A percentile compares a stretch with the other conserved stretches of the same genome.
These are phyloP conservation scores for Lithophane semibrunnea DNA, from an alignment of 2,888 invertebrate species.

Conservation along the genomic window DNA sequence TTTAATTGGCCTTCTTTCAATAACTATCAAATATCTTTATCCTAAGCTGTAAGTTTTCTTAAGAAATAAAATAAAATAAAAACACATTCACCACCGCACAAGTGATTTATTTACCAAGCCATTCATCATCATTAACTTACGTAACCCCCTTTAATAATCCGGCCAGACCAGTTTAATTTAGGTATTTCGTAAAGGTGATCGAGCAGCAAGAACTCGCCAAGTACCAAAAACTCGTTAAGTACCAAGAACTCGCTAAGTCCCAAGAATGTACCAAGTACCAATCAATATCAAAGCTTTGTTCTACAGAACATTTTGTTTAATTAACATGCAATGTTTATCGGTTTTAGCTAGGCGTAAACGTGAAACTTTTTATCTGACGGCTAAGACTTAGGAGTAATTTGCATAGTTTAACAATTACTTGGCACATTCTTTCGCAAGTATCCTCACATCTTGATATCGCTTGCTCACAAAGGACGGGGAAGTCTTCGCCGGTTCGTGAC, in stretches of 20 bases:
- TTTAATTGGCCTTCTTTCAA: too few relatives aligned
- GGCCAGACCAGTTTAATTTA: constrained; percentile 35
- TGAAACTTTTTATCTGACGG: constrained; percentile 69
- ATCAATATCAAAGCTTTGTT: constrained; percentile 42
- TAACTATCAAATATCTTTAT: too few relatives aligned
- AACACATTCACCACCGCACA: constrained; percentile 32
- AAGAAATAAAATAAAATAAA: constrained; percentile 1
- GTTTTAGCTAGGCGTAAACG: constrained; percentile 65
- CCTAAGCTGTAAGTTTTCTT: too few relatives aligned
- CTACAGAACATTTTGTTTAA: constrained; percentile 69
- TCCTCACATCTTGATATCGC: constrained; percentile 67
- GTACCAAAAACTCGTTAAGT: constrained; percentile 22
- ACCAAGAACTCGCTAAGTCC: neutral
- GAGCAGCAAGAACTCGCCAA: constrained; percentile 13
- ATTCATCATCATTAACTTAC: constrained; percentile 63
- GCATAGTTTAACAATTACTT: constrained; percentile 87
- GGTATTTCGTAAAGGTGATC: constrained; percentile 45
- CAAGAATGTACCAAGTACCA: constrained; percentile 27
- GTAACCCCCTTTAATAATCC: constrained; percentile 47
- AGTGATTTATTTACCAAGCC: constrained; percentile 48
- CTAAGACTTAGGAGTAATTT: constrained; percentile 74
- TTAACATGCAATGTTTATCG: constrained; percentile 80
- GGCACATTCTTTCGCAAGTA: constrained; percentile 81
- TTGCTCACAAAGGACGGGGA: constrained; percentile 58
- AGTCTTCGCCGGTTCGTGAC: constrained; percentile 62